phyloP scores from a whole-genome alignment of 2,888 invertebrate species.

The Alloplasta piceator region DNA sequence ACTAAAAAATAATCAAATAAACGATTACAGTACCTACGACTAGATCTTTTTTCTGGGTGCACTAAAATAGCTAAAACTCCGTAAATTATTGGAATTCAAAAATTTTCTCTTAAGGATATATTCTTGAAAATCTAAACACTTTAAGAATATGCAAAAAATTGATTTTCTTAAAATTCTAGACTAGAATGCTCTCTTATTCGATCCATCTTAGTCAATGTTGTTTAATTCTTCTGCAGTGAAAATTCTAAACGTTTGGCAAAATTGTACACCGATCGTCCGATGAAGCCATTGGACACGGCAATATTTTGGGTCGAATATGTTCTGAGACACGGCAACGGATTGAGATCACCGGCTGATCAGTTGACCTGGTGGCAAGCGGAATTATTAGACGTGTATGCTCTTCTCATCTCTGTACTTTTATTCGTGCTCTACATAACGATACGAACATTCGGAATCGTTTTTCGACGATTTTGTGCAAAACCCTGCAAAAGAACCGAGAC shows the following conservation, averaged over 20 bases:
- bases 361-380: constrained; percentile 73
- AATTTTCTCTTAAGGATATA: too few relatives aligned
- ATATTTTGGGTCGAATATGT: constrained; percentile 73
- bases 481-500: not conserved
- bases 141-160: too few relatives aligned
- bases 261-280: constrained; percentile 69
- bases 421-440: constrained; percentile 20
- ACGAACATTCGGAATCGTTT: not conserved
- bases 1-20: too few relatives aligned
- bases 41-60: too few relatives aligned
- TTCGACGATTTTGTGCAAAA: not conserved
- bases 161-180: too few relatives aligned
- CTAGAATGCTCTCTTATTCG: too few relatives aligned
- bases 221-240: constrained; percentile 51
- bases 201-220: constrained; percentile 33
- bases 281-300: constrained; percentile 67
- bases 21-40: too few relatives aligned
- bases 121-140: too few relatives aligned
- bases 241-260: constrained; percentile 63
- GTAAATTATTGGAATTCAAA: too few relatives aligned
- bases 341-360: constrained; percentile 73
- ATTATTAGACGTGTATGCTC: constrained; percentile 73
- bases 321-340: constrained; percentile 63
- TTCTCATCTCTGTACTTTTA: constrained; percentile 39
- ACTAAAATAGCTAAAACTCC: too few relatives aligned